Evolutionary conservation across 2,113 vertebrate genomes (phyloP).

Genomic region (Orthonyx spaldingii): DNA sequence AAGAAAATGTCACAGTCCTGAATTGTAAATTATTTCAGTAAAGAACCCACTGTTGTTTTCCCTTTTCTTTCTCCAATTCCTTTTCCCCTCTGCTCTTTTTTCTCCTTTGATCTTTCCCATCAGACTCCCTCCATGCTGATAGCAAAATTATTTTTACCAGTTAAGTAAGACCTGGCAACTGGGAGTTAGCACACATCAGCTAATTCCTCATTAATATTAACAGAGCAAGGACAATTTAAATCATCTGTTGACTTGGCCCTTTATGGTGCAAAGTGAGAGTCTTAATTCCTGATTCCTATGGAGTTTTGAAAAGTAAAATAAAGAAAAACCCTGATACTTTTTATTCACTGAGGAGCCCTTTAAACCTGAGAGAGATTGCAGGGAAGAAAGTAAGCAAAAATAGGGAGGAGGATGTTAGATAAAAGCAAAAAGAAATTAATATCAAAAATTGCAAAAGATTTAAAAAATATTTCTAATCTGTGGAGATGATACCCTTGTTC

Average conservation of each 20-base stretch:
- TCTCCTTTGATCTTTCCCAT: neutral
- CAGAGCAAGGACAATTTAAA: neutral
- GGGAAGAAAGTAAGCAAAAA: neutral
- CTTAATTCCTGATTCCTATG: neutral
- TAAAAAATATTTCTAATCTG: neutral
- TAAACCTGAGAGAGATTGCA: neutral
- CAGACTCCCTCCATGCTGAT: neutral
- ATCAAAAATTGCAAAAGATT: neutral
- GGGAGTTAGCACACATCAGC: neutral
- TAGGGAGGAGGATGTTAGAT: neutral
- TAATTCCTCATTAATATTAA: neutral
- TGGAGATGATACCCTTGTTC: neutral
- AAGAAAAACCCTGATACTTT: neutral
- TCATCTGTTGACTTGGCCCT: neutral
- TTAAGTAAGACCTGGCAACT: neutral
- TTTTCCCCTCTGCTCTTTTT: neutral
- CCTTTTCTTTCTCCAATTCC: neutral
- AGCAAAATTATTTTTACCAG: neutral
- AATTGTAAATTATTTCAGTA: slow-evolving; percentile 6
- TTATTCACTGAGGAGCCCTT: neutral
- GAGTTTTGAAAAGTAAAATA: neutral
- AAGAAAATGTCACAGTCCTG: slow-evolving; percentile 8
- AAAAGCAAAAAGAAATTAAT: neutral
- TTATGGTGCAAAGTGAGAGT: neutral
- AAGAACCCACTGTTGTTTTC: neutral